These are phyloP conservation scores for Oreortyx pictus DNA, from an alignment of 2,797 vertebrate species.

Conservation along the genomic window DNA sequence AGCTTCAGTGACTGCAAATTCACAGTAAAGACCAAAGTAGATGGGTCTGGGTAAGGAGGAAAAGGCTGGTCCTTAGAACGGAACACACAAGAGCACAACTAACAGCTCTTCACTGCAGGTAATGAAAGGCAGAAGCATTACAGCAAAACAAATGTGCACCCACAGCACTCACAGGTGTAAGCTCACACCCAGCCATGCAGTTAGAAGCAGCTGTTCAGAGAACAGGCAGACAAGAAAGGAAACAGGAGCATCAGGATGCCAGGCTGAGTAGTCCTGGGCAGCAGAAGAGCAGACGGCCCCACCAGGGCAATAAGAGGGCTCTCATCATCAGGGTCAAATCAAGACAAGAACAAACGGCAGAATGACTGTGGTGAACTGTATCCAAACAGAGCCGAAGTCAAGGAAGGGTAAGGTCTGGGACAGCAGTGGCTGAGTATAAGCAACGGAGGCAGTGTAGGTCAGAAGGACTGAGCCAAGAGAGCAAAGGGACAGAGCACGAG, in stretches of 20 bases:
- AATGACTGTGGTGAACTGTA: not conserved
- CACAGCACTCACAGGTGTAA: not conserved
- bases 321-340: not conserved
- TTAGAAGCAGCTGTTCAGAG: not conserved
- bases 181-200: not conserved
- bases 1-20: not conserved
- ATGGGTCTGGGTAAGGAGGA: not conserved
- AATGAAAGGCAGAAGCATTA: not conserved
- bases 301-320: not conserved
- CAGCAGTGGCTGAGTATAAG: not conserved
- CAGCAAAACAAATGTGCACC: not conserved
- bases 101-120: not conserved
- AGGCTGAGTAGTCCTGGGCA: not conserved
- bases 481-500: not conserved
- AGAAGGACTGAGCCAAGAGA: not conserved
- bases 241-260: rapidly evolving
- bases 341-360: not conserved
- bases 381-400: not conserved
- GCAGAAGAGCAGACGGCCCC: not conserved
- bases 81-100: not conserved
- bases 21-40: not conserved
- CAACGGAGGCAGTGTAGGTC: not conserved
- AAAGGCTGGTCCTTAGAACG: not conserved
- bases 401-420: not conserved
- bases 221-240: not conserved